Base-by-base conservation (phyloP, 2,113 vertebrate genomes). In the Cardinalis cardinalis region DNA sequence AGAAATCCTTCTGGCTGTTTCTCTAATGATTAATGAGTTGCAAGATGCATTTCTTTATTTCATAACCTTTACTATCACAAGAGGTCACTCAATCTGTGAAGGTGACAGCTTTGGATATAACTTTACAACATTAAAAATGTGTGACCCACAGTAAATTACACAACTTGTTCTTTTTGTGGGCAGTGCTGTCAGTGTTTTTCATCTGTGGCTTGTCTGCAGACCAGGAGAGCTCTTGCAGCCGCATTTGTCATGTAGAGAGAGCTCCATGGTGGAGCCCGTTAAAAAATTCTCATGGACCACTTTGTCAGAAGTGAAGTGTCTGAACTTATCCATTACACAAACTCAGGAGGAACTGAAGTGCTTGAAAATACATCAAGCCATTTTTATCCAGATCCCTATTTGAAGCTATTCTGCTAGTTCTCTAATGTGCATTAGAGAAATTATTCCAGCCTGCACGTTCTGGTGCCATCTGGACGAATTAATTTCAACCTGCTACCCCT, bases 181-280 rank as follows among this genome's bases (percentile, higher is more conserved):
- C 68, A 87, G 44, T 24, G 41, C 77, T 95, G 73, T 92, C 93
- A 43, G 38, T 74, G 69, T 92, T 96, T 95, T 90, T 91, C 70
- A 81, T 90, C 69, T 43, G 21, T 43, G 65, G 19, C 49, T 81
- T 92, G 53, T 64, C 73, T 79, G 60, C 60, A 29, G 44, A 83
- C 48, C 63, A 81, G 48, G 31, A 49, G 56, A 88, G 69, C 52
- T 74, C 80, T 74, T 76, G 77, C 64, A 82, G 72, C 71, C 84
- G 53, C 53, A 65, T 93, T 81, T 7, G 8, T 93, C 89, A 68
- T 34, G 29, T 0, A 46, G 69, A 84, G 79, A 60, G 49, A 65
- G 56, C 70, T 80, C 32, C 14, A 23, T 79, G 69, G n/a, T 78
- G 53, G 46, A 90, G 32, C 41, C 87, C 3, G 24, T 65, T 79